Evolutionary conservation across 2,797 vertebrate species (phyloP), one percentile per base, ranked within the genome.

Genomic region (Scolopax rusticola): DNA sequence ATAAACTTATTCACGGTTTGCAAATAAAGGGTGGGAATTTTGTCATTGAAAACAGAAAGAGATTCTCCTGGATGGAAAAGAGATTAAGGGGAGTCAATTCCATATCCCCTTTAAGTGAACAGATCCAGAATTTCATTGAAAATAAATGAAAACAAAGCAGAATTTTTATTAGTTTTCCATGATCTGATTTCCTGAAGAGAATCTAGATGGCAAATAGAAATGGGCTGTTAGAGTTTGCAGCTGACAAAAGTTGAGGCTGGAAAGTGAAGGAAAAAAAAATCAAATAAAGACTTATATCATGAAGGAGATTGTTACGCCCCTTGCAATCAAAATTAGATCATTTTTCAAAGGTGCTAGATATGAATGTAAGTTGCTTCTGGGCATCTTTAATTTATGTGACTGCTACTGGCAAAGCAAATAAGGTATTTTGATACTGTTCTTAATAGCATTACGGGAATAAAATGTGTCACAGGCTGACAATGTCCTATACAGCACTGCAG

Each of bases 341-440:
- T 97, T 97, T 97, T 96, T 97, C 94, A 97, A 93, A 97, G 92
- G 91, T 91, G 82, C 65, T 95, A 93, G 89, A 53, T 90, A 81
- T 89, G 59, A 96, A 94, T 57, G 88, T 93, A 95, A 94, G 91
- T 48, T 94, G 88, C 93, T 96, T 96, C 77, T 77, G 79, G 95
- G 88, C 71, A 91, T 87, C 87, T 93, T 94, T 97, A 96, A 96
- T 97, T 97, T 97, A 96, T 92, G 82, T 93, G 95, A 85, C 82
- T 95, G 88, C 86, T 85, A 87, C 86, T 94, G 88, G 92, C 88
- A 96, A 93, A 95, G 69, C 84, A 96, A 97, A 96, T 96, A 96
- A 96, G 87, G 89, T 92, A 74, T 97, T 97, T 96, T 93, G 82
- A 95, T 95, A 77, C 74, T 89, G 65, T 87, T 95, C 68, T 94